Evolutionary conservation across 2,888 invertebrate species (phyloP).

Genomic region (Campoplex nolae): DNA sequence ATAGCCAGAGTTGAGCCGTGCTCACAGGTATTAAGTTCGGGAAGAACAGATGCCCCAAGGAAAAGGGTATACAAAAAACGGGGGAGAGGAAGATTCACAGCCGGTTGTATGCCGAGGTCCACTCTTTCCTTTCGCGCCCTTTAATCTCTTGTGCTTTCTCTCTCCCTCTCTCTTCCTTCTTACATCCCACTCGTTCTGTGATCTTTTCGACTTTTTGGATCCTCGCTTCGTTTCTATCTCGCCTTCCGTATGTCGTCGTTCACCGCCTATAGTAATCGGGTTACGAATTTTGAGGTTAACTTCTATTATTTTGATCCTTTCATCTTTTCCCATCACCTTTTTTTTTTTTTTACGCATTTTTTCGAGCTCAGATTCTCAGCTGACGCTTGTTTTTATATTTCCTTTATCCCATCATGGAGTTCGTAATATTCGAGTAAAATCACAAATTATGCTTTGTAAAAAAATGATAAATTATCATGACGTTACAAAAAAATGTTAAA

Average conservation of each 20-base stretch:
- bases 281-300: conserved; percentile 66
- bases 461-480: background rate
- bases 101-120: conserved; percentile 60
- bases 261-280: conserved; percentile 53
- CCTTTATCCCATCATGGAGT: background rate
- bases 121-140: conserved; percentile 42
- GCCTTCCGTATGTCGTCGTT: conserved; percentile 70
- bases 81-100: conserved; percentile 38
- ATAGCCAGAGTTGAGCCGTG: conserved; percentile 15
- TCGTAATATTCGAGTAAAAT: background rate
- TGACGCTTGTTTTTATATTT: conserved; percentile 39
- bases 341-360: conserved; percentile 12
- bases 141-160: conserved; percentile 11
- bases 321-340: background rate
- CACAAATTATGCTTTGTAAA: background rate
- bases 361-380: conserved; percentile 53
- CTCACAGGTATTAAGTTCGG: conserved; percentile 49
- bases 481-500: background rate
- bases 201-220: conserved; percentile 21
- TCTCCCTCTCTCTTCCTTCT: conserved; percentile 20
- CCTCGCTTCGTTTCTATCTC: conserved; percentile 48
- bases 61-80: background rate
- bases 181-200: conserved; percentile 45
- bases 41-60: conserved; percentile 62
- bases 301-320: conserved; percentile 60